These are phyloP conservation scores for Ischnura elegans DNA, from an alignment of 2,888 invertebrate genomes.

Conservation along the genomic window DNA sequence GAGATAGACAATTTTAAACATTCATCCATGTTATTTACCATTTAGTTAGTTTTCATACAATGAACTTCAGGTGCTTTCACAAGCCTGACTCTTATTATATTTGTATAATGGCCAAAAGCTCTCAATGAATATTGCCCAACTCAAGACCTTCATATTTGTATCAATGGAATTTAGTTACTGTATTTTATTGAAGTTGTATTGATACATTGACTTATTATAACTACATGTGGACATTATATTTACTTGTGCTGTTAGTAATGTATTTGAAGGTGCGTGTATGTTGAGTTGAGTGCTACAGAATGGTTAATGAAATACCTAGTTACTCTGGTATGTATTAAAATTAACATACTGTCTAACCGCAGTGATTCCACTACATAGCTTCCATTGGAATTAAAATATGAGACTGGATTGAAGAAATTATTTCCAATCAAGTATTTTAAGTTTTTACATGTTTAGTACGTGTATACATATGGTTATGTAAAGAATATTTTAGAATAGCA, in stretches of 20 bases:
- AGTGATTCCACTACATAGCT: slow-evolving; percentile 4
- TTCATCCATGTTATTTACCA: slow-evolving; percentile 38
- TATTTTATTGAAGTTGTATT: slow-evolving; percentile 45
- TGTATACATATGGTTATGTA: slow-evolving; percentile 55
- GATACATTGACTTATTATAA: slow-evolving; percentile 40
- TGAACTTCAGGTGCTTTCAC: slow-evolving; percentile 52
- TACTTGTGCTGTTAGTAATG: slow-evolving; percentile 37
- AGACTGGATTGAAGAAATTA: slow-evolving; percentile 22
- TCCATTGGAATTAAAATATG: slow-evolving; percentile 5
- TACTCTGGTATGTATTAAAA: background rate
- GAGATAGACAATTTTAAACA: slow-evolving; percentile 29
- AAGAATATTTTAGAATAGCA: slow-evolving; percentile 57
- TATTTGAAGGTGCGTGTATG: slow-evolving; percentile 1
- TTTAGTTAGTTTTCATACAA: slow-evolving; percentile 62
- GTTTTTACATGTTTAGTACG: slow-evolving; percentile 54
- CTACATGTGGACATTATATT: background rate
- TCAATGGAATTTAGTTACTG: slow-evolving; percentile 31
- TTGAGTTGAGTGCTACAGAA: slow-evolving; percentile 25
- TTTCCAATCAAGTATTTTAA: slow-evolving; percentile 11
- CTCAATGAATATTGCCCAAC: background rate
- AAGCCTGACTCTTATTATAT: slow-evolving; percentile 38
- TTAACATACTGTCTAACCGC: background rate
- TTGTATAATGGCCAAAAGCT: slow-evolving; percentile 20
- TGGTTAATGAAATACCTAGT: slow-evolving; percentile 33
- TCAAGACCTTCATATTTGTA: background rate